Percentiles rank a stretch among this genome's conserved stretches.
These are phyloP conservation scores for Caenorhabditis becei DNA, from an alignment of 2,888 invertebrate genomes.

Conservation along the genomic window DNA sequence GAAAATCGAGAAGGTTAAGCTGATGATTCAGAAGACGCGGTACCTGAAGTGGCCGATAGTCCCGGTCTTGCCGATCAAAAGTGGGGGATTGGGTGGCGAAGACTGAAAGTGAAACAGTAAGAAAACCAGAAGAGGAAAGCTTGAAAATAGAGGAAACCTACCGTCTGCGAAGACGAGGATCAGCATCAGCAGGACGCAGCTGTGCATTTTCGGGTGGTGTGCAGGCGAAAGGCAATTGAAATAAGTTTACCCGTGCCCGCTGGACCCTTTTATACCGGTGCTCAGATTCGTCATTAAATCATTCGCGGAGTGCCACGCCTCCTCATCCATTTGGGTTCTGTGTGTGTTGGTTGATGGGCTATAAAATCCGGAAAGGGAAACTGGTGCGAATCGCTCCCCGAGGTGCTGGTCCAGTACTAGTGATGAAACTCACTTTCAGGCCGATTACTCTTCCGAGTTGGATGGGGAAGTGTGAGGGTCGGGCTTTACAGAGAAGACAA, in stretches of 20 bases:
- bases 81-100: conserved; percentile 67
- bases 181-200: conserved; percentile 55
- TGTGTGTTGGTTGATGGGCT: conserved; percentile 39
- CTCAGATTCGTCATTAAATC: conserved; percentile 44
- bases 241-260: conserved; percentile 27
- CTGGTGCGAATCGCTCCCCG: conserved; percentile 8
- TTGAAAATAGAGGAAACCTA: conserved; percentile 8
- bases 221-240: conserved; percentile 38
- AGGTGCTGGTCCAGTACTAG: background rate
- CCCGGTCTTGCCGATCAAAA: conserved; percentile 73
- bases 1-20: conserved; percentile 8
- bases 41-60: conserved; percentile 75
- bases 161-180: conserved; percentile 54
- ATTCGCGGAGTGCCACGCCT: conserved; percentile 25
- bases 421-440: conserved; percentile 8
- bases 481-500: too few relatives aligned
- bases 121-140: background rate
- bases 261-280: conserved; percentile 48
- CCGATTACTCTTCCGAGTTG: background rate
- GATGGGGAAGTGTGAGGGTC: too few relatives aligned
- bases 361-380: conserved; percentile 27
- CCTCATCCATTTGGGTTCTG: conserved; percentile 21
- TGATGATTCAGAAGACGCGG: conserved; percentile 1
- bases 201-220: conserved; percentile 47
- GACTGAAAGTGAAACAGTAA: conserved; percentile 25